Conservation (phyloP, 2,888 invertebrate genomes). For the Ischnura elegans region DNA sequence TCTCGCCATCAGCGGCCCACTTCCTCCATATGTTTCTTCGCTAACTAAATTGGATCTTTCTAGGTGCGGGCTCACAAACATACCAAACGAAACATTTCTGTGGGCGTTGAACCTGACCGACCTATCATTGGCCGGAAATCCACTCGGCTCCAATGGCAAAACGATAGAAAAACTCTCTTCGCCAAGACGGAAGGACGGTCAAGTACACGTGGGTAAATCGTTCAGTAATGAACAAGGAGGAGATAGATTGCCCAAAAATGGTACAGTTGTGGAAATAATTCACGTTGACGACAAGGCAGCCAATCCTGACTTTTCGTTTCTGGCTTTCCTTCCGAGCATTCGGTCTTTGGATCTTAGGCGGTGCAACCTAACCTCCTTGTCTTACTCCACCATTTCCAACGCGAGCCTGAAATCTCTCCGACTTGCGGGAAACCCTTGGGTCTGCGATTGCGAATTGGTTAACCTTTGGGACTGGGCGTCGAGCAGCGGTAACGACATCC, state of each 20-base stretch:
- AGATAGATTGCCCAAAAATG: constrained; percentile 84
- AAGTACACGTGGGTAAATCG: not conserved
- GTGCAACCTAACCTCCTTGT: constrained; percentile 83
- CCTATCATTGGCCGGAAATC: constrained; percentile 56
- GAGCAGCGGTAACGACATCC: constrained; percentile 81
- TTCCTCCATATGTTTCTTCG: constrained; percentile 43
- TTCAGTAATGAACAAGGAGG: constrained; percentile 79
- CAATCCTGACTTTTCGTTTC: constrained; percentile 77
- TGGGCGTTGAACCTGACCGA: constrained; percentile 34
- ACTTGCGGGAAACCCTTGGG: constrained; percentile 85
- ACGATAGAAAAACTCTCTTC: not conserved
- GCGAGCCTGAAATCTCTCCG: constrained; percentile 81
- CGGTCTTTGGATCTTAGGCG: constrained; percentile 83
- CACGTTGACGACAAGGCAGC: constrained; percentile 82
- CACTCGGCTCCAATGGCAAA: not conserved
- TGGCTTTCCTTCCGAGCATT: constrained; percentile 80
- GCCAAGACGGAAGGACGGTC: not conserved
- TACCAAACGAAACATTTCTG: not conserved
- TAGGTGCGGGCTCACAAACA: constrained; percentile 34
- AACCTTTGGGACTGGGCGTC: constrained; percentile 88
- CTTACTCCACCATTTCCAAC: constrained; percentile 80
- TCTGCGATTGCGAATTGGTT: constrained; percentile 85
- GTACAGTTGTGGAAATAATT: constrained; percentile 83
- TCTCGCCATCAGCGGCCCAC: not conserved
- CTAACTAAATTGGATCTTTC: constrained; percentile 53